These are phyloP conservation scores for Lordiphosa mommai DNA, from an alignment of 1,140 invertebrate species.

Conservation along the genomic window DNA sequence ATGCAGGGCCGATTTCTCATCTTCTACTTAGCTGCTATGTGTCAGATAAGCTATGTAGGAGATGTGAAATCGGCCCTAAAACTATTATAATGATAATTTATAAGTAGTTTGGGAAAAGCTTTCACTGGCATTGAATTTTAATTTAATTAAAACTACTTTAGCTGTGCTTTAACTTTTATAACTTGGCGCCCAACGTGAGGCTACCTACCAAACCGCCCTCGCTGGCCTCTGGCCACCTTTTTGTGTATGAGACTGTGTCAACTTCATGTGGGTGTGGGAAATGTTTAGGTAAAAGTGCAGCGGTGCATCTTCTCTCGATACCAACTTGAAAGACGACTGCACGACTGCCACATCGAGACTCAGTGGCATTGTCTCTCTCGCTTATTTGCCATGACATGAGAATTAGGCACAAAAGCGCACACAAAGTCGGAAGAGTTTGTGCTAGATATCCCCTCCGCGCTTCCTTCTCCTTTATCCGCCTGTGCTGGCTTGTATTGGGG, in stretches of 20 bases:
- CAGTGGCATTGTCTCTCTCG: slow-evolving; percentile 47
- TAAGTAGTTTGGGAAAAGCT: too few relatives aligned
- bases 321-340: slow-evolving; percentile 3
- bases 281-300: slow-evolving; percentile 56
- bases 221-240: background rate
- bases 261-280: slow-evolving; percentile 49
- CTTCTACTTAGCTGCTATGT: too few relatives aligned
- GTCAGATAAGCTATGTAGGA: too few relatives aligned
- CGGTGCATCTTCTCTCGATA: slow-evolving; percentile 25
- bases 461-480: background rate
- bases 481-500: slow-evolving; percentile 50
- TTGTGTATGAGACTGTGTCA: slow-evolving; percentile 38
- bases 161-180: too few relatives aligned
- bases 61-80: too few relatives aligned
- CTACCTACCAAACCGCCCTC: slow-evolving; percentile 13
- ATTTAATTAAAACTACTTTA: too few relatives aligned
- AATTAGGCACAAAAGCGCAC: slow-evolving; percentile 65
- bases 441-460: slow-evolving; percentile 39
- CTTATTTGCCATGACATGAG: slow-evolving; percentile 61
- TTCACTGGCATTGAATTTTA: too few relatives aligned
- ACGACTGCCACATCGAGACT: slow-evolving; percentile 8
- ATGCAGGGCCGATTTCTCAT: too few relatives aligned
- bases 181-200: background rate
- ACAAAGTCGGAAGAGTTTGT: slow-evolving; percentile 64
- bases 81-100: too few relatives aligned